phyloP scores from a whole-genome alignment of 2,888 invertebrate species.

The Onthophagus sagittarius region DNA sequence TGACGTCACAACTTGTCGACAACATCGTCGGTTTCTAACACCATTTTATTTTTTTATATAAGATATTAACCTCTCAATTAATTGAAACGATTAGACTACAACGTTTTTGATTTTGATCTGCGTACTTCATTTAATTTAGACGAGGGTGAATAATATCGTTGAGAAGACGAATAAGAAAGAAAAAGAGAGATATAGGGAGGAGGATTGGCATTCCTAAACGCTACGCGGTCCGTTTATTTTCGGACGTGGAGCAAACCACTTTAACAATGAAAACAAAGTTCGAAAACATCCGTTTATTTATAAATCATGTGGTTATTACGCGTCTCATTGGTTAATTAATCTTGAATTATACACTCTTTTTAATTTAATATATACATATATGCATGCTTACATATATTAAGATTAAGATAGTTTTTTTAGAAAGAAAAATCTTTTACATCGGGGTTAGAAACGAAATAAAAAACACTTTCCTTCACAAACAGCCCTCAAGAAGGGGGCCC shows the following conservation, averaged over 20 bases:
- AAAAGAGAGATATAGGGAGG: background rate
- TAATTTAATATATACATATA: no score
- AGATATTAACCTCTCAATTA: no score
- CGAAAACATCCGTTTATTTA: background rate
- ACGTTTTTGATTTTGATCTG: background rate
- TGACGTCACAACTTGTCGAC: constrained; percentile 24
- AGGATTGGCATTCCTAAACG: background rate
- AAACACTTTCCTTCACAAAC: background rate
- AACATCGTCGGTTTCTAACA: constrained; percentile 21
- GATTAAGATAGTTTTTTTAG: background rate
- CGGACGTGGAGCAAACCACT: background rate
- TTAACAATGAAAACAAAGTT: background rate
- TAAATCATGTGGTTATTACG: background rate
- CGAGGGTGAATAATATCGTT: background rate
- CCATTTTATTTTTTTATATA: background rate
- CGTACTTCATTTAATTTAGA: background rate
- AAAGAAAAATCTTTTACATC: background rate
- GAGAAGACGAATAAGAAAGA: background rate
- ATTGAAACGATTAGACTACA: no score
- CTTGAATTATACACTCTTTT: no score
- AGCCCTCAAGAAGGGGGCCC: background rate
- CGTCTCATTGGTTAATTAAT: background rate
- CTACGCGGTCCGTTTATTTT: background rate
- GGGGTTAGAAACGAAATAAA: background rate
- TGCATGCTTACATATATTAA: background rate